Percentiles rank a stretch among this genome's conserved stretches.
These are phyloP conservation scores for Mirounga angustirostris DNA, from an alignment of 2,113 vertebrate species.

Conservation along the genomic window DNA sequence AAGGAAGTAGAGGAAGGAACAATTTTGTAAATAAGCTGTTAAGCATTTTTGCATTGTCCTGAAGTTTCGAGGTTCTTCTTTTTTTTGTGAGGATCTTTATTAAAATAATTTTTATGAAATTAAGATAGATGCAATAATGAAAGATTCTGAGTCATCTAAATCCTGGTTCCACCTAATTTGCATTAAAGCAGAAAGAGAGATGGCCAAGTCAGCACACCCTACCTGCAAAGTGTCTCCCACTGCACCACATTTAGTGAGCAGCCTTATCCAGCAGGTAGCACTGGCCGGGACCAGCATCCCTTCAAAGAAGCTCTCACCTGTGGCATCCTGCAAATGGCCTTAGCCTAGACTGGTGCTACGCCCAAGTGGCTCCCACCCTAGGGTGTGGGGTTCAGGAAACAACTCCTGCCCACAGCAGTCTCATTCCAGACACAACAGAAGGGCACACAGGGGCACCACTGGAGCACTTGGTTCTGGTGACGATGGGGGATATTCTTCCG, in stretches of 20 bases:
- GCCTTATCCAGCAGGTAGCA: not conserved
- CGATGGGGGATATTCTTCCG: not conserved
- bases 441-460: not conserved
- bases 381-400: not conserved
- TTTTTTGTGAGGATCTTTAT: not conserved
- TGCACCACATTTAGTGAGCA: not conserved
- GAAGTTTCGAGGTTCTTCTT: not conserved
- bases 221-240: not conserved
- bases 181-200: not conserved
- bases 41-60: not conserved
- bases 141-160: not conserved
- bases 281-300: not conserved
- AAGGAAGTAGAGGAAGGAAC: not conserved
- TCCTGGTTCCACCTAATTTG: not conserved
- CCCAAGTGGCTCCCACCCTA: not conserved
- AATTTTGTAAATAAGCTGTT: not conserved
- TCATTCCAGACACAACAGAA: not conserved
- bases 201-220: not conserved
- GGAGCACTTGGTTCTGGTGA: not conserved
- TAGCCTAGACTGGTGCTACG: not conserved
- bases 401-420: not conserved
- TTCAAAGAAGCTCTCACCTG: not conserved
- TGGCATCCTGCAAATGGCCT: not conserved
- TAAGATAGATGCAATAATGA: not conserved
- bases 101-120: not conserved